phyloP scores from a whole-genome alignment of 2,113 vertebrate genomes.

The Laticauda laticaudata region DNA sequence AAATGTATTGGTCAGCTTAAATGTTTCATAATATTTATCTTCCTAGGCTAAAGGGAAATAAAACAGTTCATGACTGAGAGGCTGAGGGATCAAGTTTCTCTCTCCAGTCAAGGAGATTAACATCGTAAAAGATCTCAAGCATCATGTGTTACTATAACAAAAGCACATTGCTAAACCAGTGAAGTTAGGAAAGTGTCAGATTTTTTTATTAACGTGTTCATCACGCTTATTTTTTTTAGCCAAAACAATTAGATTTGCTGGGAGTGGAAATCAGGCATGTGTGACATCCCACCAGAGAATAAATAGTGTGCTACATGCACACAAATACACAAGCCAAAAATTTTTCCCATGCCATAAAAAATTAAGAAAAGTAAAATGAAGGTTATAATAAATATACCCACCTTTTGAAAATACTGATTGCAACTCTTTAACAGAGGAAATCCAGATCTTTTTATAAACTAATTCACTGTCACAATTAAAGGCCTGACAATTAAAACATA shows the following conservation, averaged over 20 bases:
- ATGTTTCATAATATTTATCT: conserved; percentile 37
- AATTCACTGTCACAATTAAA: not conserved
- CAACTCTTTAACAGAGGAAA: not conserved
- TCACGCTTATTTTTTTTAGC: not conserved
- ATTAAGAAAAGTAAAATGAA: not conserved
- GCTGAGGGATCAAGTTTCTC: conserved; percentile 12
- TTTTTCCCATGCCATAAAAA: not conserved
- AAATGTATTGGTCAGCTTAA: conserved; percentile 38
- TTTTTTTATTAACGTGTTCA: not conserved
- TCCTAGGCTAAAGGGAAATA: conserved; percentile 12
- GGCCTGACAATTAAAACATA: not conserved
- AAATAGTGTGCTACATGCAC: not conserved
- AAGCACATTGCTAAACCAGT: accelerated
- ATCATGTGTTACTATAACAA: not conserved
- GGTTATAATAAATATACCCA: not conserved
- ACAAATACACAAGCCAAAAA: not conserved
- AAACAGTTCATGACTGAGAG: conserved; percentile 13
- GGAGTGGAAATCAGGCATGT: not conserved
- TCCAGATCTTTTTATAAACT: not conserved
- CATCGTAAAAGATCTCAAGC: not conserved
- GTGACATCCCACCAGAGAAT: conserved; percentile 16
- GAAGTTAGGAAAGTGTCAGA: not conserved
- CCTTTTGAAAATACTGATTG: not conserved
- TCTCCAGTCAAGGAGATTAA: not conserved
- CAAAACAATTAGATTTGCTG: not conserved